These are phyloP conservation scores for Mormyrops attenuatus DNA, from an alignment of 2,797 vertebrate species.

Conservation along the genomic window DNA sequence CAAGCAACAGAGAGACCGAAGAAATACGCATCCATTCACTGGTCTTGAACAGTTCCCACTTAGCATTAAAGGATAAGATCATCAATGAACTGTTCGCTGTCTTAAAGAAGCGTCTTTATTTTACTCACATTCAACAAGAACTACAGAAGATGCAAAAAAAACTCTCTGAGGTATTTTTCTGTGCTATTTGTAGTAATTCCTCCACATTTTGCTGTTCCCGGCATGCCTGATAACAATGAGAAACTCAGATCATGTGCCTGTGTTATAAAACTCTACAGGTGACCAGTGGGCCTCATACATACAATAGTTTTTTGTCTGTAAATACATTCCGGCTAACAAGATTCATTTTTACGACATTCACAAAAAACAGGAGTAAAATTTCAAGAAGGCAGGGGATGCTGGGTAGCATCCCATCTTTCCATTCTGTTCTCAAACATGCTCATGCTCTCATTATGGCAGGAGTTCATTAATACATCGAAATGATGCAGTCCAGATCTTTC, in stretches of 20 bases:
- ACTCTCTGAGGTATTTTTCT: neutral
- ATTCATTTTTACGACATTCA: neutral
- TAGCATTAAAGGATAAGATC: slow-evolving; percentile 1
- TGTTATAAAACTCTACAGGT: neutral
- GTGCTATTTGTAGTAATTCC: neutral
- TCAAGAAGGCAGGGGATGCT: neutral
- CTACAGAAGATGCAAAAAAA: neutral
- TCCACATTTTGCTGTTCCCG: neutral
- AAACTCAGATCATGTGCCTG: neutral
- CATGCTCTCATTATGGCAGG: neutral
- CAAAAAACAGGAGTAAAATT: neutral
- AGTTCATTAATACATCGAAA: neutral
- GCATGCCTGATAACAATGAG: neutral
- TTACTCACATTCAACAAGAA: neutral
- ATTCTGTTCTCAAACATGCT: neutral
- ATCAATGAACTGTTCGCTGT: neutral
- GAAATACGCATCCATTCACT: neutral
- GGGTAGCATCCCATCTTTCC: neutral
- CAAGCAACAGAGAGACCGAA: neutral
- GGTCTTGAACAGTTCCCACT: neutral
- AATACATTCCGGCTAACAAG: neutral
- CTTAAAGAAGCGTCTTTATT: neutral
- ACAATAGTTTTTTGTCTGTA: neutral
- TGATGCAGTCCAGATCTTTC: neutral
- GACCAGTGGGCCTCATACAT: neutral